A percentile compares a stretch with the other conserved stretches of the same genome.
Evolutionary conservation across 2,113 vertebrate species (phyloP).

Genomic region (Oncorhynchus tshawytscha): DNA sequence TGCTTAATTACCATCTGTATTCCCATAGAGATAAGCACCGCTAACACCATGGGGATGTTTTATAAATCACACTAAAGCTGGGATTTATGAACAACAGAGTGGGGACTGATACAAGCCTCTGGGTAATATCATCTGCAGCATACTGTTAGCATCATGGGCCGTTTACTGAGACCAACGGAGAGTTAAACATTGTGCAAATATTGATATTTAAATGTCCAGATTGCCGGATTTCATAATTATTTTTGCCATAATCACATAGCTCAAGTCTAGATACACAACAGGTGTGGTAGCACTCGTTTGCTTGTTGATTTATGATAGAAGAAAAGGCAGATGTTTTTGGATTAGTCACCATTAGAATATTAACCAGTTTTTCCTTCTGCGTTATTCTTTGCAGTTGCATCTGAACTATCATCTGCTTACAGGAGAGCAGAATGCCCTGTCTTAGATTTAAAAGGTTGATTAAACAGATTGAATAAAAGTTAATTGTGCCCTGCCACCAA

Average conservation of each 20-base stretch:
- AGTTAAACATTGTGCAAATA: constrained; percentile 29
- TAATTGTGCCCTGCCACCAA: background rate
- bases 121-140: constrained; percentile 42
- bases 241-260: constrained; percentile 17
- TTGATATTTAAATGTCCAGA: background rate
- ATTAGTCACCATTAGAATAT: background rate
- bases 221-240: constrained; percentile 9
- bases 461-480: no score
- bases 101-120: constrained; percentile 24
- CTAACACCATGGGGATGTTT: constrained; percentile 35
- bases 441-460: background rate
- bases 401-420: background rate
- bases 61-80: constrained; percentile 33
- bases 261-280: background rate
- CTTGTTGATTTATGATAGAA: no score
- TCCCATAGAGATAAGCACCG: constrained; percentile 40
- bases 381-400: background rate
- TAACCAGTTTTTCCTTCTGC: background rate
- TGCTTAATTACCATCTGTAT: constrained; percentile 51
- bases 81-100: constrained; percentile 37
- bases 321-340: background rate
- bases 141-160: constrained; percentile 31
- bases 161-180: constrained; percentile 31
- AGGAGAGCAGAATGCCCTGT: background rate
- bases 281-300: no score